Percentiles rank a stretch among this genome's conserved stretches.
Evolutionary conservation across 2,113 vertebrate species (phyloP).

Genomic region (Petrocephalus microphthalmus): DNA sequence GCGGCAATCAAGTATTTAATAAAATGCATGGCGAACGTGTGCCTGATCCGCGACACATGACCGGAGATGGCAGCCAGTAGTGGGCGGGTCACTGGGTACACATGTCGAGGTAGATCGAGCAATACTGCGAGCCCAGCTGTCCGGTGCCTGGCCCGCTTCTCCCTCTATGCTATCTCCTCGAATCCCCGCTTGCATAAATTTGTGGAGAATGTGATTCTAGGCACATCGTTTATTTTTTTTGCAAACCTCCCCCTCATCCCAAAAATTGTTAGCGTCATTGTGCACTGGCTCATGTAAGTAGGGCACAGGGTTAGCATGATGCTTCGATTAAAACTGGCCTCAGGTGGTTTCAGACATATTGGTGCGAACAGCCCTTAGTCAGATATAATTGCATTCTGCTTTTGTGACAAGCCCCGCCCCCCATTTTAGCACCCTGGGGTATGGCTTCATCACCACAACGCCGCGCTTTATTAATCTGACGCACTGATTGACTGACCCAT

Average conservation of each 20-base stretch:
- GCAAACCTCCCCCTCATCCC: background rate
- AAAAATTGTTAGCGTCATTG: background rate
- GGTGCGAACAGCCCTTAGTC: background rate
- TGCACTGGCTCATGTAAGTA: slow-evolving; percentile 1
- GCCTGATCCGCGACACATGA: background rate
- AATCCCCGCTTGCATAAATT: background rate
- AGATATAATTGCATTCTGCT: background rate
- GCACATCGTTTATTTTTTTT: background rate
- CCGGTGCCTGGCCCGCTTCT: background rate
- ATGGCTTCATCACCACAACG: background rate
- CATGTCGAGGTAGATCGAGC: background rate
- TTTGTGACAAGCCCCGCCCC: background rate
- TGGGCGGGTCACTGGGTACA: background rate
- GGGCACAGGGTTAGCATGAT: background rate
- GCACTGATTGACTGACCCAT: background rate
- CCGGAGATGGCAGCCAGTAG: background rate
- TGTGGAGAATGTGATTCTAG: background rate
- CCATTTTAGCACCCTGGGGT: background rate
- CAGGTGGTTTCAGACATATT: background rate
- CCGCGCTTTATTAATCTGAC: background rate
- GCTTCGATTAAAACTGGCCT: slow-evolving; percentile 9
- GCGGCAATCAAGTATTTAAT: background rate
- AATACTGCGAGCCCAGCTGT: background rate
- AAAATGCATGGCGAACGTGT: background rate
- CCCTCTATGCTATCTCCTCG: background rate